These are phyloP conservation scores for Bombus fervidus DNA, from an alignment of 1,140 invertebrate genomes.

Conservation along the genomic window DNA sequence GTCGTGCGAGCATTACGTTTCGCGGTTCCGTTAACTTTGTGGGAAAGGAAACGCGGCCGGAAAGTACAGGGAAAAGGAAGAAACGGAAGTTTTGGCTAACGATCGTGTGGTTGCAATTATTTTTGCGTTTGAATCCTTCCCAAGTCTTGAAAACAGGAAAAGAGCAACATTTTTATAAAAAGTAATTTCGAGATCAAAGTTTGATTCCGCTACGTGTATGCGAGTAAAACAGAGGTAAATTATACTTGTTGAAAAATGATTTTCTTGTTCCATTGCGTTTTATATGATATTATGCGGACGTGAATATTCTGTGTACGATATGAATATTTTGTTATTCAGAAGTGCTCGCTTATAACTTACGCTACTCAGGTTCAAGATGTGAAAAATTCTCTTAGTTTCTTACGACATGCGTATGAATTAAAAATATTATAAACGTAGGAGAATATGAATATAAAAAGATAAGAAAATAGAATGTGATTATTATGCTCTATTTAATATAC, in stretches of 20 bases:
- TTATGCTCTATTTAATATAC: background rate
- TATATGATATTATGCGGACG: too few relatives aligned
- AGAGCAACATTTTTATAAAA: background rate
- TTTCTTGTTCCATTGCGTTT: background rate
- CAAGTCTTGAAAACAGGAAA: background rate
- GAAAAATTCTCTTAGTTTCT: too few relatives aligned
- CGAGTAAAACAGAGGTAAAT: background rate
- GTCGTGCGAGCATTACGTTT: background rate
- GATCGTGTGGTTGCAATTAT: background rate
- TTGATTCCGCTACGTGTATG: background rate
- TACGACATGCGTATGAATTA: too few relatives aligned
- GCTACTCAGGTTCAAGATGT: too few relatives aligned
- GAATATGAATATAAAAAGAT: background rate
- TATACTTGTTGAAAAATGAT: background rate
- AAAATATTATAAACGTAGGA: too few relatives aligned
- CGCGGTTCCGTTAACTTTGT: background rate
- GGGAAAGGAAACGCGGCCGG: background rate
- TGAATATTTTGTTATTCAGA: background rate
- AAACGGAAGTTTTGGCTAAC: background rate
- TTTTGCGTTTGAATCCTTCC: background rate
- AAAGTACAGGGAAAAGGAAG: background rate
- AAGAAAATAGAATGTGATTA: too few relatives aligned
- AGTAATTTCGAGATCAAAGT: background rate
- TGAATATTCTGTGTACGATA: background rate
- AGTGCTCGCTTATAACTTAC: background rate